Evolutionary conservation across 2,113 vertebrate genomes (phyloP).

Genomic region (Otus sunia): DNA sequence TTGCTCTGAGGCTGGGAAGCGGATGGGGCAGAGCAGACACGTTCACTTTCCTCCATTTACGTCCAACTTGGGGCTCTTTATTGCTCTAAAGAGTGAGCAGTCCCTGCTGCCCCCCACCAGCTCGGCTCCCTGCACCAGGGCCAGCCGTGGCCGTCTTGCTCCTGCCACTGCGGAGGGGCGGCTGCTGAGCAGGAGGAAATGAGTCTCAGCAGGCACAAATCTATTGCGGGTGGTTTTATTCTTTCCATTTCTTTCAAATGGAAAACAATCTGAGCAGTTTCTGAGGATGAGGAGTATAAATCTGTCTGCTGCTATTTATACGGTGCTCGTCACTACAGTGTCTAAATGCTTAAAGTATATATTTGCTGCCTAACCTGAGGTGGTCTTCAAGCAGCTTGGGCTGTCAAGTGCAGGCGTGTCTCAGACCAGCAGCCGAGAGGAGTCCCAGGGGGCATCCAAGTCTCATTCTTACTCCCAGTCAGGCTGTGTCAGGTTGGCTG

Average conservation of each 20-base stretch:
- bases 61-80: not conserved
- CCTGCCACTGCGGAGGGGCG: not conserved
- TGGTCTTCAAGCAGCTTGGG: not conserved
- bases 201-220: constrained; percentile 49
- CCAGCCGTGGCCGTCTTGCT: not conserved
- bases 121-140: not conserved
- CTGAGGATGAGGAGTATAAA: constrained; percentile 13
- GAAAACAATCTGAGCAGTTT: constrained; percentile 12
- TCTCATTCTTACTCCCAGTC: not conserved
- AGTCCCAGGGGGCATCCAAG: not conserved
- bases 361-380: not conserved
- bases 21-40: not conserved
- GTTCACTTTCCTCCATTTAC: not conserved
- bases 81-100: not conserved
- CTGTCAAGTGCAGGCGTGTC: not conserved
- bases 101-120: not conserved
- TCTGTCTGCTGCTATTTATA: constrained; percentile 54
- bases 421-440: not conserved
- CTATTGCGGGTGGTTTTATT: not conserved
- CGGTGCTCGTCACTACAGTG: not conserved
- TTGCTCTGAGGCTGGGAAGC: not conserved
- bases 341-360: not conserved
- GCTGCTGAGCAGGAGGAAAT: constrained; percentile 28
- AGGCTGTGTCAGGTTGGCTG: not conserved
- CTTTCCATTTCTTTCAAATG: constrained; percentile 29